Evolutionary conservation across 2,113 vertebrate species (phyloP), one percentile per base, ranked within the genome.

Genomic region (Zeus faber): DNA sequence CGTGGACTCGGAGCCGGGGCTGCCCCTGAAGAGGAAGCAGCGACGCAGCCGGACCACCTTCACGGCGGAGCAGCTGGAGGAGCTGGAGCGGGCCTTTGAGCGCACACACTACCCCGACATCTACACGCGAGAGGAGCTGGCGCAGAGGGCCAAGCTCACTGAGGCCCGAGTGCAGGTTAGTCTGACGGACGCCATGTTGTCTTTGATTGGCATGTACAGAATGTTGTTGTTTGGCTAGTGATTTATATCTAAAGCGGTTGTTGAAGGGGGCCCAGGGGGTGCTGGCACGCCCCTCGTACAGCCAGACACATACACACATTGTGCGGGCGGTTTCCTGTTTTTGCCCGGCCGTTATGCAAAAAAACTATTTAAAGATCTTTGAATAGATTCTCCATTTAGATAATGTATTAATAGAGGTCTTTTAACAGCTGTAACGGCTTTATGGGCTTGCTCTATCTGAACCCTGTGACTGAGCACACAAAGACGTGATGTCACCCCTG

Each of bases 61-160:
- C 82, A 98, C 96, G 0, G 95, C 97, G 0, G 97, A 99, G 58
- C 97, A 99, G 70, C 91, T 99, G 52, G 97, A 99, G 73, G 96
- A 99, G 62, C 87, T 99, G 78, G 97, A 99, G 66, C 87, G 95
- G 21, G 96, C 97, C 49, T 99, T 99, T 5, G 97, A 99, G 71
- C 92, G 97, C 66, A 99, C 97, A 5, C 97, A 99, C 68, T 99
- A 99, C 74, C 97, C 97, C 0, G 97, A 99, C 64, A 99, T 99
- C 72, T 99, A 99, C 65, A 99, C 97, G 0, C 79, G 97, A n/a
- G 97, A 99, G 83, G 97, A 99, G 61, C 92, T 99, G 58, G 97
- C 97, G 0, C 97, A 99, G 83, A 85, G 97, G 76, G 96, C 97
- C 23, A 99, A 98, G 69, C 94, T 99, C 55, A 99, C 97, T 0